These are phyloP conservation scores for Macropodus opercularis DNA, from an alignment of 2,797 vertebrate genomes.

Conservation along the genomic window DNA sequence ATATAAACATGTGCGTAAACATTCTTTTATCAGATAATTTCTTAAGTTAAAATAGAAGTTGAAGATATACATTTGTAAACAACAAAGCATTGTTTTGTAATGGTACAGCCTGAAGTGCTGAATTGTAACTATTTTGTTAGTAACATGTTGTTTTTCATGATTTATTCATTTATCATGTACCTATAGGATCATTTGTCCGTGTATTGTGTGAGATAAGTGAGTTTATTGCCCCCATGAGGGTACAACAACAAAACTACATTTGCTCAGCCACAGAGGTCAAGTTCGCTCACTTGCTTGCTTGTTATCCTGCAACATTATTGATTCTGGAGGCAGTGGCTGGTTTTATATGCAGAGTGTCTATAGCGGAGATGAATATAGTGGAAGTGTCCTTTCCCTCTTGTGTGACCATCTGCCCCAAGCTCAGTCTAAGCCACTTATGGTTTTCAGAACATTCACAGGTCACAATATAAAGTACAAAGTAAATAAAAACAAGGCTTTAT, in stretches of 20 bases:
- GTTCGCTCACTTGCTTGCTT: constrained; percentile 22
- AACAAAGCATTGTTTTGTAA: too few relatives aligned
- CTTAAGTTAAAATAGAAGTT: too few relatives aligned
- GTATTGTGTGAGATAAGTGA: constrained; percentile 1
- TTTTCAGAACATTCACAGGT: background rate
- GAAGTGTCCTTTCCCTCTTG: constrained; percentile 6
- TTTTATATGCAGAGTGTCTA: constrained; percentile 17
- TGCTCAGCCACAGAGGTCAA: constrained; percentile 35
- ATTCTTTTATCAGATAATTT: too few relatives aligned
- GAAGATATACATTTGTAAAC: too few relatives aligned
- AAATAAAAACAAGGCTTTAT: too few relatives aligned
- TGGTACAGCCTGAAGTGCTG: too few relatives aligned
- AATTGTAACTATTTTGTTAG: background rate
- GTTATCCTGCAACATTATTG: constrained; percentile 47
- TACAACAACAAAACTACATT: constrained; percentile 19
- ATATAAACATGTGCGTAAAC: too few relatives aligned
- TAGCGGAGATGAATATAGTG: constrained; percentile 19
- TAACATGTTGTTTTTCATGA: constrained; percentile 10
- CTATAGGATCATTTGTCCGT: background rate
- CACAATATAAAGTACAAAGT: background rate
- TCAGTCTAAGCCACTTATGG: background rate
- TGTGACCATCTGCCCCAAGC: constrained; percentile 9
- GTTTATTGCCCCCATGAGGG: constrained; percentile 12
- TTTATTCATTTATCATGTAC: background rate
- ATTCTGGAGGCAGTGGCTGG: constrained; percentile 28